Percentiles rank a stretch among this genome's conserved stretches.
phyloP scores from a whole-genome alignment of 2,888 invertebrate species.

The Lasioglossum figueresi region DNA sequence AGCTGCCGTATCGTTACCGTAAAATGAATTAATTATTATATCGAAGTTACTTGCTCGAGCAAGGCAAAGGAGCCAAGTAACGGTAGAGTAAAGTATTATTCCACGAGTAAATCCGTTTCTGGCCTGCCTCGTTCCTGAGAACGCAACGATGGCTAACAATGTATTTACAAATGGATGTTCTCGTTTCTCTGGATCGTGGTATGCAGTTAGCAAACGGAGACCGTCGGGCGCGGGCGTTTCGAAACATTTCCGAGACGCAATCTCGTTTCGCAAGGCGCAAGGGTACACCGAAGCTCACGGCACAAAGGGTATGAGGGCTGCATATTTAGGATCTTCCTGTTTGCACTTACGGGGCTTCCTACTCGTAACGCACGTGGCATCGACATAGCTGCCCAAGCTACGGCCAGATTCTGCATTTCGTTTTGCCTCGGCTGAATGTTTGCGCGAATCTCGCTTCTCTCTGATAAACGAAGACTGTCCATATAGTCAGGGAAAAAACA shows the following conservation, averaged over 20 bases:
- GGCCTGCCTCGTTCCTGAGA: constrained; percentile 20
- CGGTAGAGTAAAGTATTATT: constrained; percentile 32
- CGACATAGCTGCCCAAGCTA: constrained; percentile 35
- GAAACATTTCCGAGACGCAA: constrained; percentile 56
- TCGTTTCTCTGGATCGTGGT: constrained; percentile 35
- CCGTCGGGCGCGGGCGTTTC: constrained; percentile 30
- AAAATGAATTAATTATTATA: background rate
- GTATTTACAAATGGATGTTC: constrained; percentile 47
- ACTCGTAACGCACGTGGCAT: constrained; percentile 36
- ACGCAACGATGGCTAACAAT: constrained; percentile 4
- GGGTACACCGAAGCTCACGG: constrained; percentile 25
- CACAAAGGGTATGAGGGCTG: constrained; percentile 49
- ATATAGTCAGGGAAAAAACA: background rate
- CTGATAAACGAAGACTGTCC: background rate
- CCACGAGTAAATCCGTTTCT: constrained; percentile 29
- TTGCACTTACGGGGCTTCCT: constrained; percentile 53
- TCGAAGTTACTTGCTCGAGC: background rate
- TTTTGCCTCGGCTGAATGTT: constrained; percentile 44
- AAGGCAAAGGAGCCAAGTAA: background rate
- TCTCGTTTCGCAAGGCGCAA: constrained; percentile 51
- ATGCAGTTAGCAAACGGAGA: constrained; percentile 51
- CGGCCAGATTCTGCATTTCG: constrained; percentile 37
- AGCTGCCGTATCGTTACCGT: background rate
- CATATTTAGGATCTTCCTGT: constrained; percentile 64
- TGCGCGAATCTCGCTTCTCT: constrained; percentile 10